A percentile compares a stretch with the other conserved stretches of the same genome.
phyloP scores from a whole-genome alignment of 2,113 vertebrate genomes.

The Megaceryle maxima region DNA sequence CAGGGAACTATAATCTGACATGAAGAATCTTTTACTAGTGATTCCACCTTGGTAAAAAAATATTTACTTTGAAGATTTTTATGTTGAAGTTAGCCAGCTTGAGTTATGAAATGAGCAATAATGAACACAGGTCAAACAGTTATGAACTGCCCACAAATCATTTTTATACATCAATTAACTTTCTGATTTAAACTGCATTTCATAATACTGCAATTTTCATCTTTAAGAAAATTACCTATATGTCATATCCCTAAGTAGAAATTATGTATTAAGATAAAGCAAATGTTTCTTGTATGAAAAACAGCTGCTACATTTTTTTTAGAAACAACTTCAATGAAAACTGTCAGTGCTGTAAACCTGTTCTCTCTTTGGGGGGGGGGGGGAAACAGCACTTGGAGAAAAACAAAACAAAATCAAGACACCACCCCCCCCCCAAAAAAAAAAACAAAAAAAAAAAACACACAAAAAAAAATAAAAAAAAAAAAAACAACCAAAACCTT shows the following conservation, averaged over 20 bases:
- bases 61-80: neutral
- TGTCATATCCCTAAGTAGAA: neutral
- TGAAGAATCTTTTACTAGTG: neutral
- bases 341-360: neutral
- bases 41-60: neutral
- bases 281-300: neutral
- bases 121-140: neutral
- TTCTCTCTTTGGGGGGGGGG: neutral
- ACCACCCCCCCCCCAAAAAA: too few relatives aligned
- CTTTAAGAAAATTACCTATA: neutral
- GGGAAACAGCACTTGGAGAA: neutral
- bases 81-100: neutral
- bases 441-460: too few relatives aligned
- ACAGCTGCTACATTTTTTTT: neutral
- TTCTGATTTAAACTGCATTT: neutral
- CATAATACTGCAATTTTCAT: neutral
- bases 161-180: neutral
- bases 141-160: neutral
- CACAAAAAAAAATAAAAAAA: neutral
- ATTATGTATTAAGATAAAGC: neutral
- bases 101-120: neutral
- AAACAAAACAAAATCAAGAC: neutral
- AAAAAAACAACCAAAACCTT: neutral
- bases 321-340: neutral
- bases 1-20: neutral